These are phyloP conservation scores for Nasonovia ribisnigri DNA, from an alignment of 2,888 invertebrate genomes.

Conservation along the genomic window DNA sequence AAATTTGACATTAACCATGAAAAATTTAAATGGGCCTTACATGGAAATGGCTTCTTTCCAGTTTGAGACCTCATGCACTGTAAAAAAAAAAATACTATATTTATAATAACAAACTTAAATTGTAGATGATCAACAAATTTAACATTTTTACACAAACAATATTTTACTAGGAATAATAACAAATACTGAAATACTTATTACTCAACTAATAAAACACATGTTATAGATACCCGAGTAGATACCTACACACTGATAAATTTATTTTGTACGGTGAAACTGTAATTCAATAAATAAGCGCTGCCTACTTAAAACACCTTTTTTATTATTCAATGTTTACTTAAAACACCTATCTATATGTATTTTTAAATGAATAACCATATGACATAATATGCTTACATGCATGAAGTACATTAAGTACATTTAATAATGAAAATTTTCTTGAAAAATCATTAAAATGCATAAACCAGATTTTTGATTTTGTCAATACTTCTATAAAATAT, in stretches of 20 bases:
- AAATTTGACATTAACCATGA: constrained; percentile 23
- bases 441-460: too few relatives aligned
- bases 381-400: too few relatives aligned
- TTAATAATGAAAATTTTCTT: too few relatives aligned
- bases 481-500: too few relatives aligned
- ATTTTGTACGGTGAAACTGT: background rate
- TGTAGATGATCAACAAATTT: background rate
- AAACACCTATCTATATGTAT: too few relatives aligned
- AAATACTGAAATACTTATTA: background rate
- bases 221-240: background rate
- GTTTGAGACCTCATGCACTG: constrained; percentile 35
- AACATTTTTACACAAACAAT: background rate
- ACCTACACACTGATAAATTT: background rate
- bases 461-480: too few relatives aligned
- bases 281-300: background rate
- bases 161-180: background rate
- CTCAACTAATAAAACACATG: background rate
- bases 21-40: constrained; percentile 2
- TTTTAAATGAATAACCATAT: too few relatives aligned
- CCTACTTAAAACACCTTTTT: too few relatives aligned
- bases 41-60: constrained; percentile 28
- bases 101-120: background rate
- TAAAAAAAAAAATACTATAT: constrained; percentile 11
- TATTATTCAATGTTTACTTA: background rate
- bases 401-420: too few relatives aligned